A percentile compares a stretch with the other conserved stretches of the same genome.
phyloP scores from a whole-genome alignment of 2,113 vertebrate genomes.

The Microcebus murinus region DNA sequence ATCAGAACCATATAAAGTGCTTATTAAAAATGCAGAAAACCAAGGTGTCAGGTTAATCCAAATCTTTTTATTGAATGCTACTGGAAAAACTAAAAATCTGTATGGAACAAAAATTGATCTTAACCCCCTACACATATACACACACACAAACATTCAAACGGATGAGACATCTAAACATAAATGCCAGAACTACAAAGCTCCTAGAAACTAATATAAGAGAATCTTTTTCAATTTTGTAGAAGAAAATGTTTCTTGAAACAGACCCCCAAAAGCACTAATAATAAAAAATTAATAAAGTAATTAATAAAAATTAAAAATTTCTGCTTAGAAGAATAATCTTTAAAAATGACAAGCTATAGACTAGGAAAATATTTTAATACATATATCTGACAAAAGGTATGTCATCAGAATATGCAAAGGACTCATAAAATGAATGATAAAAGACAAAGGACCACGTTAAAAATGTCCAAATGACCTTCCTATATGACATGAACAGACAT shows the following conservation, averaged over 20 bases:
- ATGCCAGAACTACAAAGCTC: background rate
- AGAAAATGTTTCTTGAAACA: background rate
- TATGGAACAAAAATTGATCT: background rate
- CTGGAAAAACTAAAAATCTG: background rate
- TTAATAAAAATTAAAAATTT: conserved; percentile 39
- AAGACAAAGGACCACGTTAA: background rate
- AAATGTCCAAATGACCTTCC: background rate
- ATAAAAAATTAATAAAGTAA: background rate
- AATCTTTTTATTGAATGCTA: background rate
- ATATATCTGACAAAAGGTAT: background rate
- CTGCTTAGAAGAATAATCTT: background rate
- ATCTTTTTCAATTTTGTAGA: background rate
- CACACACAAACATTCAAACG: background rate
- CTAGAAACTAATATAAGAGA: background rate
- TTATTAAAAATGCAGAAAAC: background rate
- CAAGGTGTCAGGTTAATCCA: background rate
- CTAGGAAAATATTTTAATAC: background rate
- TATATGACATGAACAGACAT: background rate
- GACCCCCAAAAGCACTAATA: background rate
- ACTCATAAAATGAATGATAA: background rate
- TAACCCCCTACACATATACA: background rate
- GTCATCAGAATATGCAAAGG: background rate
- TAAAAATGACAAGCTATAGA: background rate
- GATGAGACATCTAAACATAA: background rate
- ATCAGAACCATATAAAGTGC: background rate